A percentile compares a stretch with the other conserved stretches of the same genome.
phyloP scores from a whole-genome alignment of 2,888 invertebrate species.

The Lycophotia porphyrea region DNA sequence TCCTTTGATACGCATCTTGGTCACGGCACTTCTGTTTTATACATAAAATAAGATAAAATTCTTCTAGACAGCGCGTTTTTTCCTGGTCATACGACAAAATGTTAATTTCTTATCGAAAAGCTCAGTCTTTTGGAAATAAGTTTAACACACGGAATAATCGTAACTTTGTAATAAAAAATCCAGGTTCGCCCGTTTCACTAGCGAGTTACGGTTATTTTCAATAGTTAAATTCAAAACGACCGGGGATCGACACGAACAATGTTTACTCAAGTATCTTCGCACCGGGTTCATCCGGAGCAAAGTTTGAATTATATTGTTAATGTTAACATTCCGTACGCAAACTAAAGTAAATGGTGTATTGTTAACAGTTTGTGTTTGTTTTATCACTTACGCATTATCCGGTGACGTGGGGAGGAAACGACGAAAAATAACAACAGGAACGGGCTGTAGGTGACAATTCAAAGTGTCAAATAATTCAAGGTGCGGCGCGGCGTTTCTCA shows the following conservation, averaged over 20 bases:
- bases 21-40: conserved; percentile 70
- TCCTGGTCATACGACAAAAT: conserved; percentile 36
- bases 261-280: conserved; percentile 70
- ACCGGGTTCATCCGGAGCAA: conserved; percentile 69
- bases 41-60: conserved; percentile 67
- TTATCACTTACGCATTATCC: conserved; percentile 77
- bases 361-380: conserved; percentile 76
- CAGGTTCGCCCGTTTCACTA: conserved; percentile 49
- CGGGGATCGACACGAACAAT: conserved; percentile 65
- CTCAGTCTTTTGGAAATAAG: conserved; percentile 48
- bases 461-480: conserved; percentile 88
- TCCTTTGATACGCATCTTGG: conserved; percentile 75
- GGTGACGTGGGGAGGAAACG: conserved; percentile 71
- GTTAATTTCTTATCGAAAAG: conserved; percentile 60
- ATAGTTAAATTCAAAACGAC: conserved; percentile 65
- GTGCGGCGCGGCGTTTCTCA: conserved; percentile 84
- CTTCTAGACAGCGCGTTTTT: conserved; percentile 38
- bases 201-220: conserved; percentile 62
- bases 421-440: conserved; percentile 80
- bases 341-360: conserved; percentile 74
- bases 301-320: conserved; percentile 78
- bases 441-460: conserved; percentile 83
- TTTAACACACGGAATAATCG: conserved; percentile 56
- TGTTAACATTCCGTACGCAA: conserved; percentile 73
- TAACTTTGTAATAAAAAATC: conserved; percentile 56